phyloP scores from a whole-genome alignment of 2,797 vertebrate species.

The Novumbra hubbsi region DNA sequence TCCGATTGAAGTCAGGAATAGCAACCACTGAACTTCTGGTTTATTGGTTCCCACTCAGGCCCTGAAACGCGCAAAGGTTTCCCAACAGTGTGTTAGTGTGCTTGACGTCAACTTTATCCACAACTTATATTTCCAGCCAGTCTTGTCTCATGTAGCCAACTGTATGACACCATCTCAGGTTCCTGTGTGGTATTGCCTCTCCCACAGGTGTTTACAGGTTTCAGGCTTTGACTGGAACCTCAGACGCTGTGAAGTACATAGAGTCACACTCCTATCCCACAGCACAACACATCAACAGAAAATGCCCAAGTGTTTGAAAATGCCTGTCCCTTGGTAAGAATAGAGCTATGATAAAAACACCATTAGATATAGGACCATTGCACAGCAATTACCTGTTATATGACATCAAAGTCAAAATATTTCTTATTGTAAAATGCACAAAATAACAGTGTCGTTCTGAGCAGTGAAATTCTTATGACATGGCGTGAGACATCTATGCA shows the following conservation, averaged over 20 bases:
- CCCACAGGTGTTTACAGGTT: constrained; percentile 7
- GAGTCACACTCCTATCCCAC: constrained; percentile 12
- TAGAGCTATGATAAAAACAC: background rate
- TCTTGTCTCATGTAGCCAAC: background rate
- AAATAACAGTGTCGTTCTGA: too few species aligned
- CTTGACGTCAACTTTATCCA: background rate
- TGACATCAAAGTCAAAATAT: too few species aligned
- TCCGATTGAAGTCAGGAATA: too few species aligned
- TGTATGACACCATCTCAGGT: background rate
- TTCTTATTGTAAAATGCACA: too few species aligned
- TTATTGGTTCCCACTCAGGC: too few species aligned
- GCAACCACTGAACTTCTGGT: too few species aligned
- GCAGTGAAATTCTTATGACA: too few species aligned
- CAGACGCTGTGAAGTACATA: constrained; percentile 2
- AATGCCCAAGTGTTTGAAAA: background rate
- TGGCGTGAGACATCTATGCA: too few species aligned
- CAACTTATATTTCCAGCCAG: background rate
- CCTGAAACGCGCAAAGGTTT: background rate
- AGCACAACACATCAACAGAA: background rate
- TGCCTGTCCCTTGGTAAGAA: too few species aligned
- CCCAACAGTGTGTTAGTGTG: background rate
- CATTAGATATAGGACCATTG: background rate
- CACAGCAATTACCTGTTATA: background rate
- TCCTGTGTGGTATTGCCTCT: background rate
- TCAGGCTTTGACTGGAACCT: constrained; percentile 23